phyloP scores from a whole-genome alignment of 2,113 vertebrate genomes.

The Gymnorhina tibicen region DNA sequence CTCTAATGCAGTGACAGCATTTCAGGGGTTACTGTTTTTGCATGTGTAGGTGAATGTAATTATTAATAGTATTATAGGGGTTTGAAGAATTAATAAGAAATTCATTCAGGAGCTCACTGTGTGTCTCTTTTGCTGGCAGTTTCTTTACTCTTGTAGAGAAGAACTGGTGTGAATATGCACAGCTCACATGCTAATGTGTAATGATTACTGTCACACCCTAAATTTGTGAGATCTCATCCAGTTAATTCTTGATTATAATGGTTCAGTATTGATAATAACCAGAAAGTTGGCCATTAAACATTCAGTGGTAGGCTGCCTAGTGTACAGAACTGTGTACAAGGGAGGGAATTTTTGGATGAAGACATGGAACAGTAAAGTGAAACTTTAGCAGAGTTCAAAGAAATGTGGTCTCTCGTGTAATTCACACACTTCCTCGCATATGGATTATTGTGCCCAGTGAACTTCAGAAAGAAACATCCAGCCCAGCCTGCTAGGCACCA shows the following conservation, averaged over 20 bases:
- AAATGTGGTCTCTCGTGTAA: background rate
- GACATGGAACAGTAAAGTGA: background rate
- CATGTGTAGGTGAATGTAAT: background rate
- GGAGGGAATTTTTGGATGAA: background rate
- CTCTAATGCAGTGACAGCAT: background rate
- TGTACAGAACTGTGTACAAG: background rate
- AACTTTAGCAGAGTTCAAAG: background rate
- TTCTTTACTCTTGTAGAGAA: background rate
- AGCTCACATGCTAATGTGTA: background rate
- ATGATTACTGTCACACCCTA: background rate
- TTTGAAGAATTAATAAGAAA: background rate
- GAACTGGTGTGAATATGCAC: background rate
- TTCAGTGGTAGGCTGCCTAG: background rate
- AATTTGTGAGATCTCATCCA: background rate
- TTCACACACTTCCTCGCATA: background rate
- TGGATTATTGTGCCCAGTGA: background rate
- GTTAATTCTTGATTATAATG: background rate
- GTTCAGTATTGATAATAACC: background rate
- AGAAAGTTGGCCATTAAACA: background rate
- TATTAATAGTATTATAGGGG: background rate
- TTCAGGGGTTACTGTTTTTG: background rate
- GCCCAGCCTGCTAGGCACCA: background rate
- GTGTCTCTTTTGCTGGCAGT: background rate
- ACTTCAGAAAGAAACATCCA: constrained; percentile 12
- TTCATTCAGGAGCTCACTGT: background rate